Evolutionary conservation across 2,113 vertebrate species (phyloP).

Genomic region (Notothenia rossii): DNA sequence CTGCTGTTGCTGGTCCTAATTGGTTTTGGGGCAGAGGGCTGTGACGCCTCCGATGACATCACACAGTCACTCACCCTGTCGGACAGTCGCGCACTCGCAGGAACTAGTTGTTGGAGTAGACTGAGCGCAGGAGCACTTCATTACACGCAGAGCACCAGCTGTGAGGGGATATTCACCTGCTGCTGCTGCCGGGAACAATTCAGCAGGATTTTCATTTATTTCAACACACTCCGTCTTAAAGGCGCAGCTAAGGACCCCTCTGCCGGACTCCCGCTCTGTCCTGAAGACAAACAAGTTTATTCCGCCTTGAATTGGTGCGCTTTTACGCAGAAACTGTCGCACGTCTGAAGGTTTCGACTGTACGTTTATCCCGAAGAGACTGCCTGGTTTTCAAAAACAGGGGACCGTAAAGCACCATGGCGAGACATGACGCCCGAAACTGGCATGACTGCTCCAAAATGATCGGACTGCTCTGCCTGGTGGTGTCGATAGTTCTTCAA

Average conservation of each 20-base stretch:
- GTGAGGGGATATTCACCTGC: slow-evolving; percentile 63
- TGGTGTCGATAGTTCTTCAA: slow-evolving; percentile 51
- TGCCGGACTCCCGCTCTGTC: slow-evolving; percentile 40
- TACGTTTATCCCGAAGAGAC: slow-evolving; percentile 22
- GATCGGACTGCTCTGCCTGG: slow-evolving; percentile 62
- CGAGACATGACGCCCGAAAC: slow-evolving; percentile 68
- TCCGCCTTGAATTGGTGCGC: neutral
- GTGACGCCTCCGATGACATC: slow-evolving; percentile 79
- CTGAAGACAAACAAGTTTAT: slow-evolving; percentile 59
- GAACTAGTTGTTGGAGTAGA: slow-evolving; percentile 62
- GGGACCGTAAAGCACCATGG: slow-evolving; percentile 68
- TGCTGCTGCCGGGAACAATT: slow-evolving; percentile 17
- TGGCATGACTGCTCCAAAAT: slow-evolving; percentile 51
- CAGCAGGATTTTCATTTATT: slow-evolving; percentile 30
- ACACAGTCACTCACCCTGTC: slow-evolving; percentile 54
- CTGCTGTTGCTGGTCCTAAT: slow-evolving; percentile 39
- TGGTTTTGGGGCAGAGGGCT: slow-evolving; percentile 22
- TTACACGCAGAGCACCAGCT: slow-evolving; percentile 25
- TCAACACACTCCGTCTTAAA: slow-evolving; percentile 23
- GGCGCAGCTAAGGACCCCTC: slow-evolving; percentile 39
- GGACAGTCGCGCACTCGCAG: slow-evolving; percentile 39
- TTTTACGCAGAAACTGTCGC: slow-evolving; percentile 15
- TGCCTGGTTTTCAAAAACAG: slow-evolving; percentile 11
- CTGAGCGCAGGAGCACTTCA: slow-evolving; percentile 33
- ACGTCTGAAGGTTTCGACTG: slow-evolving; percentile 15